Percentiles rank a stretch among this genome's conserved stretches.
Evolutionary conservation across 2,888 invertebrate genomes (phyloP).

Genomic region (Miltochrista miniata): DNA sequence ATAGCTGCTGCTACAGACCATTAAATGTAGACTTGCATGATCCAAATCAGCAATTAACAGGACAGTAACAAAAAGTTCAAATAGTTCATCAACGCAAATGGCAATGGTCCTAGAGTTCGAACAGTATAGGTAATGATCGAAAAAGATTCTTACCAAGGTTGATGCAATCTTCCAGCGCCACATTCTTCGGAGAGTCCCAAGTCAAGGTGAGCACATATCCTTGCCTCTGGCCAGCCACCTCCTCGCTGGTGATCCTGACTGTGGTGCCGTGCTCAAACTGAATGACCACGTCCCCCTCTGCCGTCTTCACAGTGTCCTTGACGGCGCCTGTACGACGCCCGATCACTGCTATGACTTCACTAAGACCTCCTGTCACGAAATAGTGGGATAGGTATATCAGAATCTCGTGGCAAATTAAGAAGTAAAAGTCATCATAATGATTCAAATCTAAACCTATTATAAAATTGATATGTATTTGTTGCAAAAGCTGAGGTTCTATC

Average conservation of each 20-base stretch:
- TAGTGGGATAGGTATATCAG: background rate
- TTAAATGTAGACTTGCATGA: no score
- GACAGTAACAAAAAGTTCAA: no score
- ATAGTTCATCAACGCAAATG: no score
- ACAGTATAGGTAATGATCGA: background rate
- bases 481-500: no score
- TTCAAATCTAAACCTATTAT: no score
- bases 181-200: slow-evolving; percentile 60
- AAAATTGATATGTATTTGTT: no score
- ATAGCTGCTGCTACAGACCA: no score
- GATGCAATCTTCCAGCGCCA: slow-evolving; percentile 62
- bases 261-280: slow-evolving; percentile 63
- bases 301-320: slow-evolving; percentile 51
- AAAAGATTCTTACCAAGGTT: slow-evolving; percentile 65
- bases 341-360: slow-evolving; percentile 63
- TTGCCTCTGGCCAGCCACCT: slow-evolving; percentile 41
- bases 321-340: slow-evolving; percentile 58
- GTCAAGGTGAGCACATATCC: slow-evolving; percentile 61
- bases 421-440: no score
- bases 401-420: no score
- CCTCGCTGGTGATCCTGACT: slow-evolving; percentile 56
- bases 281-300: slow-evolving; percentile 60
- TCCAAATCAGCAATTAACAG: no score
- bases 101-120: no score
- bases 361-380: slow-evolving; percentile 45